Conservation (phyloP, 2,888 invertebrate species). For the Prosapia bicincta region DNA sequence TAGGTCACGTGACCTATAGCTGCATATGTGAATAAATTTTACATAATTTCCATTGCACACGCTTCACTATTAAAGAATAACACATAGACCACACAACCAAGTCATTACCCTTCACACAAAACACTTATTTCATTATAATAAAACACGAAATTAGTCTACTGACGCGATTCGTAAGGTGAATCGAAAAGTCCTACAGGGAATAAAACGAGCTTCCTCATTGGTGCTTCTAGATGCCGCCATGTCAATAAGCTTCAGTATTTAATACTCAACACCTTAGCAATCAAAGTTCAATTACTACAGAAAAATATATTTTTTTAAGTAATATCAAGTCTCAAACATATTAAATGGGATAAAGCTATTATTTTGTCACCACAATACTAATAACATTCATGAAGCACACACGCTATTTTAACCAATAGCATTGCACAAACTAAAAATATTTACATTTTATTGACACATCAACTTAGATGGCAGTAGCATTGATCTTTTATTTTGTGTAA, state of each 20-base stretch:
- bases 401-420: background rate
- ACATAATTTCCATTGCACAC: constrained; percentile 11
- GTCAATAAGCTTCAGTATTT: constrained; percentile 42
- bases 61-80: background rate
- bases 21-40: constrained; percentile 37
- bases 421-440: constrained; percentile 5
- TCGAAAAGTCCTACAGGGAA: constrained; percentile 62
- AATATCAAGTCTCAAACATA: background rate
- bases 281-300: background rate
- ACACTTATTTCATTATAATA: constrained; percentile 52
- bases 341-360: background rate
- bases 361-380: background rate
- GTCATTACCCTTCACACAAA: constrained; percentile 47
- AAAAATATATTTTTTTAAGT: background rate
- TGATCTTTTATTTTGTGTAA: background rate
- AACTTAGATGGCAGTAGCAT: constrained; percentile 25
- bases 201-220: constrained; percentile 67
- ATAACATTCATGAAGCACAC: background rate
- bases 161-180: constrained; percentile 67
- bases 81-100: constrained; percentile 24
- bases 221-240: constrained; percentile 66
- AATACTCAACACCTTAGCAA: background rate
- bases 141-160: constrained; percentile 61
- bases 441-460: constrained; percentile 25
- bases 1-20: constrained; percentile 57